Evolutionary conservation across 1,140 invertebrate genomes (phyloP).

Genomic region (Ericerus pela): DNA sequence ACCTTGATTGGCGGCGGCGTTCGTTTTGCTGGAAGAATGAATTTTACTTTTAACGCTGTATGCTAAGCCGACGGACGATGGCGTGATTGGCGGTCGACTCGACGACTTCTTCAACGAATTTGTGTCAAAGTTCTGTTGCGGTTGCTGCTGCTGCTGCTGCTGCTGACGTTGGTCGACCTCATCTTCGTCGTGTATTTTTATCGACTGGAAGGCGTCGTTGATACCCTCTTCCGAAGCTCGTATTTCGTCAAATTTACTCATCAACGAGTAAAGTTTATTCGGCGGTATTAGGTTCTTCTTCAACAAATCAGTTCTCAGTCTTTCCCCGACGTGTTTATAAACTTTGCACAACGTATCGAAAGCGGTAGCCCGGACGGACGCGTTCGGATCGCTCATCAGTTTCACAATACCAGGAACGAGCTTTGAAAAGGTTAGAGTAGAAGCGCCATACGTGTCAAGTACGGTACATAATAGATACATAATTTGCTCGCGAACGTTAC

Average conservation of each 20-base stretch:
- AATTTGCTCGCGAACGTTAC: slow-evolving; percentile 70
- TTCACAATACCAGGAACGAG: slow-evolving; percentile 70
- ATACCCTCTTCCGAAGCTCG: slow-evolving; percentile 55
- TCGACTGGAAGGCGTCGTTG: slow-evolving; percentile 43
- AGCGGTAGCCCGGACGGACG: slow-evolving; percentile 71
- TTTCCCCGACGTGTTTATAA: slow-evolving; percentile 85
- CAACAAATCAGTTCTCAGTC: slow-evolving; percentile 62
- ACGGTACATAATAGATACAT: slow-evolving; percentile 60
- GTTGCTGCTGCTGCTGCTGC: background rate
- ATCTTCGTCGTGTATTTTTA: slow-evolving; percentile 16
- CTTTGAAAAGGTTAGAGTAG: slow-evolving; percentile 59
- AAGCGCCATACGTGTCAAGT: slow-evolving; percentile 72
- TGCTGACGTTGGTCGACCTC: slow-evolving; percentile 7
- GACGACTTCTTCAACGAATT: background rate
- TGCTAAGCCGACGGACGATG: background rate
- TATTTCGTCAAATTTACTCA: slow-evolving; percentile 76
- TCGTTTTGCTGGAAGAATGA: background rate
- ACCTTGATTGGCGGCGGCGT: slow-evolving; percentile 36
- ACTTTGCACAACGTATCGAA: slow-evolving; percentile 73
- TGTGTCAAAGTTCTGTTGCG: background rate
- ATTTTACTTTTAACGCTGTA: background rate
- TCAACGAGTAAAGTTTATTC: slow-evolving; percentile 51
- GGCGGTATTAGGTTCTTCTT: slow-evolving; percentile 65
- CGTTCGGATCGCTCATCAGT: slow-evolving; percentile 75
- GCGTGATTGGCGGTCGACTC: background rate